Conservation (phyloP, 1,140 invertebrate genomes). For the Aleiodes sp. region DNA sequence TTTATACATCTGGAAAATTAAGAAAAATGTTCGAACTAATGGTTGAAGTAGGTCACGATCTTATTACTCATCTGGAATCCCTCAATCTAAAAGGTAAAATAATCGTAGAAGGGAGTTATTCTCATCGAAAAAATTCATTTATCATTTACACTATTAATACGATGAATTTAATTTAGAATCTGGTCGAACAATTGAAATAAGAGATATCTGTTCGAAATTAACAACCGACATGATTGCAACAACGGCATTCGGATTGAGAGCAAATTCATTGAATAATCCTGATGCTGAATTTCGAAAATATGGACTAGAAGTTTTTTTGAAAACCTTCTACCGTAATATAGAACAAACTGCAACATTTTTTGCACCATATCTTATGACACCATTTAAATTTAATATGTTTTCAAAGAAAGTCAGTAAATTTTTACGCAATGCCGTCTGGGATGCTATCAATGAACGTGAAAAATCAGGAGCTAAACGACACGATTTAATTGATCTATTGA, state of each 20-base stretch:
- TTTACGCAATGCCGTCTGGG: conserved; percentile 46
- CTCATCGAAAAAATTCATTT: no score
- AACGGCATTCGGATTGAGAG: conserved; percentile 70
- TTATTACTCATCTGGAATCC: conserved; percentile 51
- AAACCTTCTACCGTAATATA: conserved; percentile 35
- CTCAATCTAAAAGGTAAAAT: conserved; percentile 46
- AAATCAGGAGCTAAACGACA: conserved; percentile 55
- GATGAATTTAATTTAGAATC: conserved; percentile 27
- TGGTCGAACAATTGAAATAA: conserved; percentile 51
- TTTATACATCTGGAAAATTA: conserved; percentile 60
- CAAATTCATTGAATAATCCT: conserved; percentile 67
- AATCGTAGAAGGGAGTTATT: no score
- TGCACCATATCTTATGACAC: conserved; percentile 43
- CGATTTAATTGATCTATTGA: conserved; percentile 69
- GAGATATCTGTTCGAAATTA: conserved; percentile 64
- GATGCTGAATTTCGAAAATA: conserved; percentile 50
- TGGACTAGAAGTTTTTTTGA: conserved; percentile 50
- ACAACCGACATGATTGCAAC: conserved; percentile 71
- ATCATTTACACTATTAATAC: no score
- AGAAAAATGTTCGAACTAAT: conserved; percentile 63
- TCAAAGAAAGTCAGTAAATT: conserved; percentile 38
- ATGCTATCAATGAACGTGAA: conserved; percentile 48
- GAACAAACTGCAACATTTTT: conserved; percentile 59
- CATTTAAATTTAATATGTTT: conserved; percentile 45
- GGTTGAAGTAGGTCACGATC: conserved; percentile 51